Conservation (phyloP, 2,113 vertebrate genomes). For the Bungarus multicinctus region DNA sequence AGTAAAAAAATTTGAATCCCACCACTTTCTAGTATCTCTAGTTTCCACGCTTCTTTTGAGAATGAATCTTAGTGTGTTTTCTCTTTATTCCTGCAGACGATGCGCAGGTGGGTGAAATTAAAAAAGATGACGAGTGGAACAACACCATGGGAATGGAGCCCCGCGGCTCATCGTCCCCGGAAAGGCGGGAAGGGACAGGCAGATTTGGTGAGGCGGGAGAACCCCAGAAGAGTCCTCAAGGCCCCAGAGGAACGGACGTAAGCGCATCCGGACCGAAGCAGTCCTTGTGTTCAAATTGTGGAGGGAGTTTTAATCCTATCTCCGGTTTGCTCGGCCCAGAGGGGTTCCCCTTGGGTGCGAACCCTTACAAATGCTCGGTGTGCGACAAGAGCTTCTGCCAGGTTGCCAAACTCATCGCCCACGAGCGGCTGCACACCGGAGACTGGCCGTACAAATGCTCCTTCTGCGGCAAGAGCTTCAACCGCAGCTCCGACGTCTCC, state of each 20-base stretch:
- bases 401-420: conserved; percentile 6
- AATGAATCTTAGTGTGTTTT: background rate
- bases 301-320: background rate
- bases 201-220: background rate
- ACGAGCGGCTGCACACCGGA: conserved; percentile 1
- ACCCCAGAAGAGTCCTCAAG: background rate
- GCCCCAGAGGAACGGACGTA: background rate
- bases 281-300: conserved; percentile 9
- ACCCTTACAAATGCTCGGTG: conserved; percentile 10
- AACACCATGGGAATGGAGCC: background rate
- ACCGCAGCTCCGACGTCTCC: conserved; percentile 16
- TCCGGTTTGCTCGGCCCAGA: background rate
- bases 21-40: too few species aligned
- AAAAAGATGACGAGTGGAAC: background rate
- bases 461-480: conserved; percentile 23
- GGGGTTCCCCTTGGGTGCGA: background rate
- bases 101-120: background rate
- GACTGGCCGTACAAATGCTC: conserved; percentile 28
- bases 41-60: too few species aligned
- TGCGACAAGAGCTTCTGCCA: conserved; percentile 17
- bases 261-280: background rate
- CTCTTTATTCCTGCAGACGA: background rate
- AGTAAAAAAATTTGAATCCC: too few species aligned
- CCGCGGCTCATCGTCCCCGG: background rate
- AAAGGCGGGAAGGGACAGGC: background rate